These are phyloP conservation scores for Talpa occidentalis DNA, from an alignment of 2,113 vertebrate species.

Conservation along the genomic window DNA sequence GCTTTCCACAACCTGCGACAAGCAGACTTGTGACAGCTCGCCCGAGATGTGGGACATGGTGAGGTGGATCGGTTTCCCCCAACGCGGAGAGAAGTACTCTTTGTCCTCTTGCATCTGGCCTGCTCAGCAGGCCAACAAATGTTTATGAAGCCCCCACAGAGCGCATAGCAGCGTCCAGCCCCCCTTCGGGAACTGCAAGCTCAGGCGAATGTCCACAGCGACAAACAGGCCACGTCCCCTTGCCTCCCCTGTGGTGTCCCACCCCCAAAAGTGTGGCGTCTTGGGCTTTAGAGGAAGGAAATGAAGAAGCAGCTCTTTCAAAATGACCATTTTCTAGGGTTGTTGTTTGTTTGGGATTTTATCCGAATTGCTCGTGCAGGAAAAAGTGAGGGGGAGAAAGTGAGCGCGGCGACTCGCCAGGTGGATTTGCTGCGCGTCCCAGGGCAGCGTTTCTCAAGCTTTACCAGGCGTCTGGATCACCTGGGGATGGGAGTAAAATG, in stretches of 20 bases:
- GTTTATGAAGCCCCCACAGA: constrained; percentile 51
- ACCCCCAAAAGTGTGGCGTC: not conserved
- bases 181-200: not conserved
- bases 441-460: not conserved
- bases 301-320: not conserved
- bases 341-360: not conserved
- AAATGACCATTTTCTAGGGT: not conserved
- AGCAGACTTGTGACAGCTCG: not conserved
- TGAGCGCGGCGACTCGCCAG: not conserved
- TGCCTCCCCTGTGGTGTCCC: constrained; percentile 8
- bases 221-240: not conserved
- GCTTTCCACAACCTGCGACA: not conserved
- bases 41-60: not conserved
- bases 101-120: constrained; percentile 29
- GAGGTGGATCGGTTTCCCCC: constrained; percentile 10
- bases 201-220: not conserved
- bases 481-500: not conserved
- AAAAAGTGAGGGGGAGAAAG: not conserved
- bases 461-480: not conserved
- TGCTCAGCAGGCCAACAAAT: not conserved
- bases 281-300: not conserved
- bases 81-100: not conserved
- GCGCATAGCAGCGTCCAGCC: not conserved
- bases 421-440: not conserved
- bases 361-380: constrained; percentile 45